Evolutionary conservation across 92 coral and sea anemone species (phyloP), one percentile per base, ranked within the genome.

Genomic region (Epizoanthus ramosus): DNA sequence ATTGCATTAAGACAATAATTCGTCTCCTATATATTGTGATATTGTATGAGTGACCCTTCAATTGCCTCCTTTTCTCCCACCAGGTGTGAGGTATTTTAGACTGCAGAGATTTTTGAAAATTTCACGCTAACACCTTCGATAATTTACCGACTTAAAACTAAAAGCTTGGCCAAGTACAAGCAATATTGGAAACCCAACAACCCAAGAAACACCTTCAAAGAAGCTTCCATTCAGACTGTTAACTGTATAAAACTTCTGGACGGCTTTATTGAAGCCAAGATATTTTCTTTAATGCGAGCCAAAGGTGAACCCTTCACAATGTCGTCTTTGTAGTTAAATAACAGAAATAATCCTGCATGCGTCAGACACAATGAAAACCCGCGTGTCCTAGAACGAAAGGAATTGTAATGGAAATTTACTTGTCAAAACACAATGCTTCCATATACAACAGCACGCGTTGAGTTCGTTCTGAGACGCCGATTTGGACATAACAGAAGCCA

Each of bases 401-500:
- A 58, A 82, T 93, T 93, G 94, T 93, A 73, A 93, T 93, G 90
- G 68, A 77, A 88, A 93, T 93, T 80, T 71, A 71, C 86, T 84
- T 88, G 94, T 85, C 87, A 79, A 41, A 50, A 63, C 57, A 91
- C 94, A 91, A 93, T 74, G 57, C 75, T 45, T 28, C 71, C 67
- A 74, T 58, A 80, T 80, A 69, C 50, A 56, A 79, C 74, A 89
- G 85, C 92, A 89, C 92, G 89, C 92, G 88, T 74, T 39, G 37
- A 33, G 45, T 63, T 60, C 50, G 73, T 69, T 41, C 63, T 70
- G 73, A 84, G 85, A 83, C 61, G 81, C 81, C 70, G 39, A 58
- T 76, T 76, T 21, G 58, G 15, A 56, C 80, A 76, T 33, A 76
- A 61, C 81, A 80, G 64, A 80, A 80, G 85, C 75, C 85, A 33